A percentile compares a stretch with the other conserved stretches of the same genome.
Evolutionary conservation across 1,140 invertebrate genomes (phyloP).

Genomic region (Phthorimaea operculella): DNA sequence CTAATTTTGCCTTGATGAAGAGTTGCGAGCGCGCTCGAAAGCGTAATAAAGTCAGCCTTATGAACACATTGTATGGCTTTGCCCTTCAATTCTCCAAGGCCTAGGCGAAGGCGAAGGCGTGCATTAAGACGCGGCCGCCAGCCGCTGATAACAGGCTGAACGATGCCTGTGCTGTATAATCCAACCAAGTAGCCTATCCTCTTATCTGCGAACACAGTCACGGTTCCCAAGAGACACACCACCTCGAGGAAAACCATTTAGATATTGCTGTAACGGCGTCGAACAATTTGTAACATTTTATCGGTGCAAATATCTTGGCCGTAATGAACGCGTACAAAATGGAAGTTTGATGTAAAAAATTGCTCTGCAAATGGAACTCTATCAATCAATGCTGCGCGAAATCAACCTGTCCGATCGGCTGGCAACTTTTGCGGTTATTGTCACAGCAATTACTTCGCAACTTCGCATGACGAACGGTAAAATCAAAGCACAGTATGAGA

Average conservation of each 20-base stretch:
- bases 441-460: neutral
- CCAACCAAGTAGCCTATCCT: neutral
- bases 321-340: slow-evolving; percentile 18
- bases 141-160: slow-evolving; percentile 1
- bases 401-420: slow-evolving; percentile 30
- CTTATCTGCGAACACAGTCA: neutral
- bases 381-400: slow-evolving; percentile 34
- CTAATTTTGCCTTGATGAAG: too few species aligned
- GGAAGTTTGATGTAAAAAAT: slow-evolving; percentile 20
- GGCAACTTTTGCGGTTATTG: neutral
- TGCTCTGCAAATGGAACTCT: slow-evolving; percentile 26
- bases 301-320: slow-evolving; percentile 18
- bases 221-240: neutral
- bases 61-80: too few species aligned
- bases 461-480: neutral
- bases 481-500: neutral
- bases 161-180: neutral
- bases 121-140: neutral
- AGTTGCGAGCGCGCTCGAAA: too few species aligned
- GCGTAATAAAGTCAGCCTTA: too few species aligned
- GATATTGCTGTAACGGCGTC: neutral
- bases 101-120: neutral
- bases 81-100: neutral
- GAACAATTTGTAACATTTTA: slow-evolving; percentile 15
- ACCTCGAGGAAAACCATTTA: neutral